phyloP scores from a whole-genome alignment of 1,140 invertebrate species.

The Dermatophagoides farinae region DNA sequence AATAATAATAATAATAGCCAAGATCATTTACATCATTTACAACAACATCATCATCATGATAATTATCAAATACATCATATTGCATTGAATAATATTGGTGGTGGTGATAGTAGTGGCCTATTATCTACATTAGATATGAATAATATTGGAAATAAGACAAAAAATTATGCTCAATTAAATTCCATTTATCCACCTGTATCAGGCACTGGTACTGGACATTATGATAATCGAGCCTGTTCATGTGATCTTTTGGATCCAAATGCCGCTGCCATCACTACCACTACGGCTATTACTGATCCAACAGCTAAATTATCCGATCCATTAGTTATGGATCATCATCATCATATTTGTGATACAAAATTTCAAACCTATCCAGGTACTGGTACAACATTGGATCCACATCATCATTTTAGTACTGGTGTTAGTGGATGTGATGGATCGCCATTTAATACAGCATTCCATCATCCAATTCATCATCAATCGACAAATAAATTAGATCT shows the following conservation, averaged over 20 bases:
- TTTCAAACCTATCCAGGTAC: background rate
- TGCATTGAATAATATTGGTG: background rate
- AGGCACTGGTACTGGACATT: background rate
- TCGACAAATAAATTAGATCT: background rate
- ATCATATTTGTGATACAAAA: too few species aligned
- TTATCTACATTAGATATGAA: background rate
- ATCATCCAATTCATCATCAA: background rate
- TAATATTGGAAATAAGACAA: too few species aligned
- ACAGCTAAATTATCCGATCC: too few species aligned
- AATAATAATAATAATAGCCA: background rate
- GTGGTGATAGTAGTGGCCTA: background rate
- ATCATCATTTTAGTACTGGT: background rate
- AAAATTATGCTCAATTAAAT: too few species aligned
- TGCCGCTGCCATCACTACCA: too few species aligned
- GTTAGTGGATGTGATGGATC: background rate
- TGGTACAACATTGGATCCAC: too few species aligned
- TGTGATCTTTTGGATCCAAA: too few species aligned
- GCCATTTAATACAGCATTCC: background rate
- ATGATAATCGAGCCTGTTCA: background rate
- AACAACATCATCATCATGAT: conserved; percentile 19
- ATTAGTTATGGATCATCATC: too few species aligned
- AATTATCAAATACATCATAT: conserved; percentile 29
- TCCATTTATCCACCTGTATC: background rate
- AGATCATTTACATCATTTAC: background rate
- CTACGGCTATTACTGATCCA: too few species aligned